A percentile compares a stretch with the other conserved stretches of the same genome.
Evolutionary conservation across 2,888 invertebrate genomes (phyloP).

Genomic region (Ischnura elegans): DNA sequence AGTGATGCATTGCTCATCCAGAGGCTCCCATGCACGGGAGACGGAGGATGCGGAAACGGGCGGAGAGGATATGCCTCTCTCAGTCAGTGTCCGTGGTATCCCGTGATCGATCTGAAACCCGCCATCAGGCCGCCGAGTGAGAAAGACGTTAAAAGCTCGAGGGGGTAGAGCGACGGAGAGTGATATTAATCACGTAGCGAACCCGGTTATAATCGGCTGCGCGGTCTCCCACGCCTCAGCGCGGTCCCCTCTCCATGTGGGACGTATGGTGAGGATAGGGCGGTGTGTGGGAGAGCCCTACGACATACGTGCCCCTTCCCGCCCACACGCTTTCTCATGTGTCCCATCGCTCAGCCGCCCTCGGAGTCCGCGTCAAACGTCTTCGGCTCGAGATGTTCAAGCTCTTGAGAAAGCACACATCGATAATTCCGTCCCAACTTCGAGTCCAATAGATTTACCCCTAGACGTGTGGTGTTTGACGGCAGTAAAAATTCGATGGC

Average conservation of each 20-base stretch:
- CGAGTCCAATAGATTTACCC: no score
- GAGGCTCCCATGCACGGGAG: background rate
- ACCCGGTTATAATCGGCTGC: background rate
- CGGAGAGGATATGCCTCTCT: background rate
- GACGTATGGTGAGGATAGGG: background rate
- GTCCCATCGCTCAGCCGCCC: background rate
- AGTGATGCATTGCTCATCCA: background rate
- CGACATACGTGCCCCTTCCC: background rate
- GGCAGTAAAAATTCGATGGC: no score
- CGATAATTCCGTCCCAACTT: background rate
- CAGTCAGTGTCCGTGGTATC: background rate
- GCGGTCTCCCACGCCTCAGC: background rate
- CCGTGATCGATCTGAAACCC: background rate
- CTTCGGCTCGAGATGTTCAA: background rate
- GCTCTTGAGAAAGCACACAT: background rate
- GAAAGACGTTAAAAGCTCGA: no score
- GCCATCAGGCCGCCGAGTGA: background rate
- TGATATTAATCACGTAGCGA: background rate
- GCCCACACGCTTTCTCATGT: background rate
- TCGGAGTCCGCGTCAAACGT: background rate
- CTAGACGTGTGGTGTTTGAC: no score
- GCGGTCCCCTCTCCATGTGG: background rate
- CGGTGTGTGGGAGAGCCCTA: background rate
- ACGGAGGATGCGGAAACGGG: background rate
- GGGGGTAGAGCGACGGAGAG: background rate